phyloP scores from a whole-genome alignment of 1,140 invertebrate species.

The Linepithema humile region DNA sequence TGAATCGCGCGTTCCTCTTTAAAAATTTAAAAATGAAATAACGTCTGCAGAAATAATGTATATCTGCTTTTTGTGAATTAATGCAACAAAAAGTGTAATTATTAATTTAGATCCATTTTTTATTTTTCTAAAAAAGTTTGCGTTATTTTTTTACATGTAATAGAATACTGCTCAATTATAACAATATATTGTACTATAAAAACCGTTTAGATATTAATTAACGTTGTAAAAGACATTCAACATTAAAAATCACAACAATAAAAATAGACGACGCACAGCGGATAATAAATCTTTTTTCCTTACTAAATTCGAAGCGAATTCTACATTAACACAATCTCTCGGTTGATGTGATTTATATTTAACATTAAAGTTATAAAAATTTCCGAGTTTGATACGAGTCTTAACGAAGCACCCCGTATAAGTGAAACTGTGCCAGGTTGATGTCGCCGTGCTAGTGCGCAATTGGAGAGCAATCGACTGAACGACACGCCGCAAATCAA shows the following conservation, averaged over 20 bases:
- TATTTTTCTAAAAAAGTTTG: not conserved
- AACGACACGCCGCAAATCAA: constrained; percentile 83
- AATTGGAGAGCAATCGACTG: constrained; percentile 83
- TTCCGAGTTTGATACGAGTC: not conserved
- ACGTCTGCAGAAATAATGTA: not conserved
- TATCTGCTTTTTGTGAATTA: not conserved
- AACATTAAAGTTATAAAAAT: not conserved
- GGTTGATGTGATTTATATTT: no score
- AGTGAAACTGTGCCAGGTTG: constrained; percentile 70
- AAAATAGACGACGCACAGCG: no score
- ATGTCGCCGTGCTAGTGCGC: constrained; percentile 74
- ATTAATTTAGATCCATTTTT: not conserved
- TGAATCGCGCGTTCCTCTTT: not conserved
- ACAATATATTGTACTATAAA: not conserved
- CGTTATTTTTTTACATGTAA: no score
- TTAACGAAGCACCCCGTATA: constrained; percentile 29
- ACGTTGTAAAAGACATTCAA: not conserved
- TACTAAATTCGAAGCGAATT: not conserved
- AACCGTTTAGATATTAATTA: not conserved
- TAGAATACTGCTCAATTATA: not conserved
- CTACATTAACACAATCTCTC: not conserved
- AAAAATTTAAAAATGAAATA: not conserved
- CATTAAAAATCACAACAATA: not conserved
- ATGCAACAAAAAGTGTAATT: not conserved
- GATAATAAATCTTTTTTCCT: not conserved